Evolutionary conservation across 2,888 invertebrate species (phyloP).

Genomic region (Mesochorus sp.): DNA sequence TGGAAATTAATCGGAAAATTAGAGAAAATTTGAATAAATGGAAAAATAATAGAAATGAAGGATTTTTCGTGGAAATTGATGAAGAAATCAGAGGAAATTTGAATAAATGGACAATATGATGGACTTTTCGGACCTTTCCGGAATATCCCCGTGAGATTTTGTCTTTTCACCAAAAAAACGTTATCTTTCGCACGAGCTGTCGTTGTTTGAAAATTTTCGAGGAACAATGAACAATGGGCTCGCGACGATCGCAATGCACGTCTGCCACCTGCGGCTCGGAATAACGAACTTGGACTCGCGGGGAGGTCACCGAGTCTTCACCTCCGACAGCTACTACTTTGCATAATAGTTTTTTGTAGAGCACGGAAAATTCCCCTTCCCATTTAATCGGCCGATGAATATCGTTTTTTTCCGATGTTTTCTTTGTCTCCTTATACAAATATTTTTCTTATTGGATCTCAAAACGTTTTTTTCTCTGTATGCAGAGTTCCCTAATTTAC

Average conservation of each 20-base stretch:
- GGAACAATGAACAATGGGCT: neutral
- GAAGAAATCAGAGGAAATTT: neutral
- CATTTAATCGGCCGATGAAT: neutral
- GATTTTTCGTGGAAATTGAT: neutral
- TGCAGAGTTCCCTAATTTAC: no score
- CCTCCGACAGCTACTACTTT: neutral
- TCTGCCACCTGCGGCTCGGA: conserved; percentile 19
- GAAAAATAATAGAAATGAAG: neutral
- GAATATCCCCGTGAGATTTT: no score
- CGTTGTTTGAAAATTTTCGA: neutral
- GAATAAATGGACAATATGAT: neutral
- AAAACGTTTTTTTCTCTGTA: no score
- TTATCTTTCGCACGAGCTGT: no score
- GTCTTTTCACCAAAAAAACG: no score
- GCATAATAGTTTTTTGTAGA: neutral
- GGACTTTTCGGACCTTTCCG: no score
- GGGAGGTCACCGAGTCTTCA: conserved; percentile 32
- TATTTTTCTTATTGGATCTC: no score
- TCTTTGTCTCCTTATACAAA: neutral
- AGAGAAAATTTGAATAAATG: neutral
- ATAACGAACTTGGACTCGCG: conserved; percentile 30
- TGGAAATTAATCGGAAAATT: neutral
- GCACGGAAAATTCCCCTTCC: neutral
- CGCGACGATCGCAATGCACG: conserved; percentile 8
- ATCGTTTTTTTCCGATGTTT: neutral